These are phyloP conservation scores for Sceliomorpha sp. DNA, from an alignment of 2,888 invertebrate species.

Conservation along the genomic window DNA sequence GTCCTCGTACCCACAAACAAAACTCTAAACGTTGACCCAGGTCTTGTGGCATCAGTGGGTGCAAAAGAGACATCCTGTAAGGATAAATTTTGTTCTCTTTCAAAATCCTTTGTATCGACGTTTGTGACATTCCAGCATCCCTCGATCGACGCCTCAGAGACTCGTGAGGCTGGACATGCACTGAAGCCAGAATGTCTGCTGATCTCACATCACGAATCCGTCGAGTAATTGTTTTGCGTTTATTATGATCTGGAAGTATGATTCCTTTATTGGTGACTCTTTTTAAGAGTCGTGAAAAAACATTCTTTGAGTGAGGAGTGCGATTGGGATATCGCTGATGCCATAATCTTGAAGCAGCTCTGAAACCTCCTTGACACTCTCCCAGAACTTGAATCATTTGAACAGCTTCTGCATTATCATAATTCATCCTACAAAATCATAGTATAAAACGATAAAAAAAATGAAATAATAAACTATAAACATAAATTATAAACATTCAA, in stretches of 20 bases:
- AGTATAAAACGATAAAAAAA: too few relatives aligned
- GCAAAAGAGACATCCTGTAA: conserved; percentile 7
- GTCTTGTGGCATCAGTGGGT: conserved; percentile 6
- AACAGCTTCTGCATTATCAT: conserved; percentile 11
- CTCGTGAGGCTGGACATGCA: neutral
- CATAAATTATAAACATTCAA: too few relatives aligned
- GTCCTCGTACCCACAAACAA: conserved; percentile 5
- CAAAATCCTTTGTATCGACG: conserved; percentile 9
- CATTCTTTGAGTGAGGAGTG: neutral
- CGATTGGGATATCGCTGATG: conserved; percentile 10
- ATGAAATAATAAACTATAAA: too few relatives aligned
- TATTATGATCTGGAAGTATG: conserved; percentile 9
- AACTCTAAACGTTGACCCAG: conserved; percentile 1
- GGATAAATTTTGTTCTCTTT: conserved; percentile 8
- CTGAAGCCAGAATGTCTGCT: conserved; percentile 14
- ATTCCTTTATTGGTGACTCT: conserved; percentile 15
- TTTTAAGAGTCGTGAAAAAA: conserved; percentile 3
- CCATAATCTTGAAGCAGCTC: conserved; percentile 9
- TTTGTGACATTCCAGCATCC: neutral
- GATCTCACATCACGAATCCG: conserved; percentile 4
- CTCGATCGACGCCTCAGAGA: neutral
- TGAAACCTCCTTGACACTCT: conserved; percentile 1
- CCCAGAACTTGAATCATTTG: conserved; percentile 3
- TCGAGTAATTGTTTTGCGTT: conserved; percentile 13
- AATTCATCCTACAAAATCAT: conserved; percentile 2